Evolutionary conservation across 2,888 invertebrate genomes (phyloP).

Genomic region (Liodrosophila aerea): DNA sequence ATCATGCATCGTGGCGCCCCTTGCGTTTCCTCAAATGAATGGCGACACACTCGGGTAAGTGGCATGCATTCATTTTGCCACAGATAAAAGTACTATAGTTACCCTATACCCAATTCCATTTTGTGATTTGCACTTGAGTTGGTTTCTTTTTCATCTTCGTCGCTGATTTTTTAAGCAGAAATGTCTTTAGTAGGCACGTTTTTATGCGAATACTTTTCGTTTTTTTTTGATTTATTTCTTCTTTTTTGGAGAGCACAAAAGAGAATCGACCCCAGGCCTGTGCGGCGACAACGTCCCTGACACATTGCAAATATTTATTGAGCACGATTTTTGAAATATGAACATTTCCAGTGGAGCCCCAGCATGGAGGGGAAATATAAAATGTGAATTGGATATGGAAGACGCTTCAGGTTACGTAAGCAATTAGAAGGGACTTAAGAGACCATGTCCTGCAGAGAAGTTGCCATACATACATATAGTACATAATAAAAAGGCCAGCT

Average conservation of each 20-base stretch:
- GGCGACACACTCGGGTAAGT: constrained; percentile 65
- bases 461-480: constrained; percentile 51
- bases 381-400: constrained; percentile 41
- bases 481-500: constrained; percentile 8
- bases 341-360: constrained; percentile 56
- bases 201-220: constrained; percentile 37
- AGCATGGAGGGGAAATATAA: neutral
- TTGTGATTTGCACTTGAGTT: constrained; percentile 49
- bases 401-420: constrained; percentile 71
- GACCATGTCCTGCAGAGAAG: constrained; percentile 48
- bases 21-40: constrained; percentile 65
- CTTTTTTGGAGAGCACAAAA: constrained; percentile 36
- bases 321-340: constrained; percentile 74
- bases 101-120: constrained; percentile 16
- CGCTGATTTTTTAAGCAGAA: constrained; percentile 48
- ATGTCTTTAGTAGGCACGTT: constrained; percentile 65
- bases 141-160: constrained; percentile 22
- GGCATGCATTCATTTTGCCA: constrained; percentile 67
- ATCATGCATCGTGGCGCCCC: constrained; percentile 73
- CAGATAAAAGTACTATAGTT: neutral
- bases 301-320: constrained; percentile 71
- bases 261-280: neutral
- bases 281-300: constrained; percentile 17
- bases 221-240: neutral
- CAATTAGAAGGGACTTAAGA: constrained; percentile 69